Percentiles rank a stretch among this genome's conserved stretches.
phyloP scores from a whole-genome alignment of 2,888 invertebrate species.

The Aphidoletes aphidimyza region DNA sequence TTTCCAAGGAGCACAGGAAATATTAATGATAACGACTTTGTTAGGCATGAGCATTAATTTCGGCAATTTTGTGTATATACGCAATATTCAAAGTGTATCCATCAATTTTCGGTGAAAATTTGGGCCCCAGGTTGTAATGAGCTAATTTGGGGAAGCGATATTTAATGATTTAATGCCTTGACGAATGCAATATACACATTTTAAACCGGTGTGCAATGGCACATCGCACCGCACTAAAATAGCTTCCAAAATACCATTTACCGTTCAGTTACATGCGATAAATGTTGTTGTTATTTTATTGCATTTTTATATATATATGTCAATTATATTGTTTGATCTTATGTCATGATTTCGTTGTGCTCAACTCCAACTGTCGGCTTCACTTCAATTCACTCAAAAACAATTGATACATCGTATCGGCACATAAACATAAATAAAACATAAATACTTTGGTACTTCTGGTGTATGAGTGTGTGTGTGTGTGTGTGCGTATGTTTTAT shows the following conservation, averaged over 20 bases:
- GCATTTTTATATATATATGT: constrained; percentile 23
- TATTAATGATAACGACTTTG: constrained; percentile 3
- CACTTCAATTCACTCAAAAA: neutral
- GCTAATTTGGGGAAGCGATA: neutral
- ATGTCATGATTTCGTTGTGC: neutral
- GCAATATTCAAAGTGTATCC: neutral
- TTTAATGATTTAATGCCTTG: constrained; percentile 9
- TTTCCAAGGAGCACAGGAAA: constrained; percentile 15
- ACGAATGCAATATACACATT: neutral
- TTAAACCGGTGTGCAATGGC: neutral
- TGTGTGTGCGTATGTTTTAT: neutral
- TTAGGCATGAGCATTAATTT: neutral
- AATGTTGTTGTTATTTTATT: constrained; percentile 23
- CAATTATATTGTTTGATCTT: constrained; percentile 35
- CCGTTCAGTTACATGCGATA: neutral
- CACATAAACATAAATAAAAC: constrained; percentile 36
- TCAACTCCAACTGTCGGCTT: neutral
- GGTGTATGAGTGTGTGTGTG: too few relatives aligned
- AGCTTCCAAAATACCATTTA: neutral
- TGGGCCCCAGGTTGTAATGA: too few relatives aligned
- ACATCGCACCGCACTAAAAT: neutral
- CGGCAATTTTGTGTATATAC: neutral
- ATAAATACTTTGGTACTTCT: constrained; percentile 24
- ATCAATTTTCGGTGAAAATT: neutral
- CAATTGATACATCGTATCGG: constrained; percentile 10